Evolutionary conservation across 2,113 vertebrate species (phyloP).

Genomic region (Dicentrarchus labrax): DNA sequence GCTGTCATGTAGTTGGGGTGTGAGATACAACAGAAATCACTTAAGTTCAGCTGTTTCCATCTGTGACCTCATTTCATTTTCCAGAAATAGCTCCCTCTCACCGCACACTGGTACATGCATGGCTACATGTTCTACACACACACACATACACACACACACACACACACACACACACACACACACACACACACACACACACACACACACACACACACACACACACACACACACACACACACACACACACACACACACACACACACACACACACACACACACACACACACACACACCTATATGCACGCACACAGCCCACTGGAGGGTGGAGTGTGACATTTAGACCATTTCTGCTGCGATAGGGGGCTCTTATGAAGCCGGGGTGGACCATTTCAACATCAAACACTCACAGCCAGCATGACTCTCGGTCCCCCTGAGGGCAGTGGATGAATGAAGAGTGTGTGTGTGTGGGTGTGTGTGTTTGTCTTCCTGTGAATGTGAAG

Average conservation of each 20-base stretch:
- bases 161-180: not conserved
- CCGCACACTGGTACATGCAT: constrained; percentile 49
- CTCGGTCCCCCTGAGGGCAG: constrained; percentile 48
- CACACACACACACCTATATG: too few species aligned
- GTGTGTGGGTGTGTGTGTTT: constrained; percentile 35
- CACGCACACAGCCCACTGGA: constrained; percentile 16
- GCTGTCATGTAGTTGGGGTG: constrained; percentile 39
- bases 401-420: constrained; percentile 64
- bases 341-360: constrained; percentile 54
- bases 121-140: constrained; percentile 38
- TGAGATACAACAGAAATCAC: constrained; percentile 61
- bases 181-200: not conserved
- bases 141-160: not conserved
- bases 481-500: constrained; percentile 24
- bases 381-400: constrained; percentile 77
- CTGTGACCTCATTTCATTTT: constrained; percentile 76
- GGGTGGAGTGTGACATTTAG: constrained; percentile 75
- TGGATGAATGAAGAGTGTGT: constrained; percentile 43
- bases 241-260: not conserved
- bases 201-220: not conserved
- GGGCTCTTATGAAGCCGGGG: constrained; percentile 65
- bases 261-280: not conserved
- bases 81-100: constrained; percentile 72
- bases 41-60: constrained; percentile 64
- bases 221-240: not conserved